A percentile compares a stretch with the other conserved stretches of the same genome.
These are phyloP conservation scores for Digitonthophagus gazella DNA, from an alignment of 2,888 invertebrate genomes.

Conservation along the genomic window DNA sequence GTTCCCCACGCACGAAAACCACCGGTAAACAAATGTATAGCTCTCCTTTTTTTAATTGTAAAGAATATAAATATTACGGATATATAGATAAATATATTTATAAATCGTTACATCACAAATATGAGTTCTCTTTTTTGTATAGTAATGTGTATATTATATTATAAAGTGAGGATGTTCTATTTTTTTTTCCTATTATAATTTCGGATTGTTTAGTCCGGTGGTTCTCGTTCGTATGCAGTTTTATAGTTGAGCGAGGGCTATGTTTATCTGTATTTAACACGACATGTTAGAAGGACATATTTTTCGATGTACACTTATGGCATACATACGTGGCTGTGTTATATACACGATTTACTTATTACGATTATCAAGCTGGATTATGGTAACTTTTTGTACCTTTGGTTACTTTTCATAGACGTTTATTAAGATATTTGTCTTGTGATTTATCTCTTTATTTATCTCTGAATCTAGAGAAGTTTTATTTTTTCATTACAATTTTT, in stretches of 20 bases:
- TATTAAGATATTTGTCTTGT: not conserved
- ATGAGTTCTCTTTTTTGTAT: not conserved
- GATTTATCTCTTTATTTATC: not conserved
- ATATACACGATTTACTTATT: conserved; percentile 40
- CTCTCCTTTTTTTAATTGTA: not conserved
- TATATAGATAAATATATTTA: not conserved
- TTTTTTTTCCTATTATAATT: conserved; percentile 32
- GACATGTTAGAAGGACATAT: conserved; percentile 37
- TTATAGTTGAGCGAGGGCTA: conserved; percentile 33
- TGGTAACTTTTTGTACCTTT: conserved; percentile 42
- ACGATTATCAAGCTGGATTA: conserved; percentile 34
- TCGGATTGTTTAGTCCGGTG: conserved; percentile 3
- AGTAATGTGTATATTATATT: conserved; percentile 18
- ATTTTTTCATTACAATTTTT: no score
- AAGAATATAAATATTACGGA: not conserved
- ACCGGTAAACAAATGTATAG: not conserved
- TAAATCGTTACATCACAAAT: not conserved
- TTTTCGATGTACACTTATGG: conserved; percentile 18
- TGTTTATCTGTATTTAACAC: conserved; percentile 42
- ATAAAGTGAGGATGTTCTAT: conserved; percentile 39
- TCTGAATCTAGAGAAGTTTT: no score
- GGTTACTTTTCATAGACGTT: conserved; percentile 18
- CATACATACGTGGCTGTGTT: conserved; percentile 43
- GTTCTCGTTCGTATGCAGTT: not conserved
- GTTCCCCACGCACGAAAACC: conserved; percentile 26